A percentile compares a stretch with the other conserved stretches of the same genome.
These are phyloP conservation scores for Noctua fimbriata DNA, from an alignment of 2,888 invertebrate species.

Conservation along the genomic window DNA sequence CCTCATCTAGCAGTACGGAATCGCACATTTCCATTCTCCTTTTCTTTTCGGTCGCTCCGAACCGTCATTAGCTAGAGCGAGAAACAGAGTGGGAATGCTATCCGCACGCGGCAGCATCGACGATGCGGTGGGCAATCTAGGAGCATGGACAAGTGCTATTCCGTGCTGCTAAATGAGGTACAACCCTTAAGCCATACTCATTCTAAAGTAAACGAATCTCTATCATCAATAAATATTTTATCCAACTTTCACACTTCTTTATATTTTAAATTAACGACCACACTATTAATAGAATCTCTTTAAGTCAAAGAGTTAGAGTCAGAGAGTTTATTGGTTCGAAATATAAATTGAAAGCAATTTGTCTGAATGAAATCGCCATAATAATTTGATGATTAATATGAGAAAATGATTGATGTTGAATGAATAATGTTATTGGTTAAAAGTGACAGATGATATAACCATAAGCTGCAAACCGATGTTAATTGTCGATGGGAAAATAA, in stretches of 20 bases:
- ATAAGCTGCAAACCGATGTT: not conserved
- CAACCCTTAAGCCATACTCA: not conserved
- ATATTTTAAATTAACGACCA: conserved; percentile 18
- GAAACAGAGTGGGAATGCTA: too few species aligned
- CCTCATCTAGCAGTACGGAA: too few species aligned
- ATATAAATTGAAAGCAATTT: conserved; percentile 10
- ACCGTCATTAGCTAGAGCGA: too few species aligned
- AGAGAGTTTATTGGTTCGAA: conserved; percentile 13
- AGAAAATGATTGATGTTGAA: conserved; percentile 4
- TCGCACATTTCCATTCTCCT: too few species aligned
- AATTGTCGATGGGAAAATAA: not conserved
- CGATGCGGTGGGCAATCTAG: too few species aligned
- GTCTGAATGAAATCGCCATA: not conserved
- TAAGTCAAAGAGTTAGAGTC: not conserved
- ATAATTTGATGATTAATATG: not conserved
- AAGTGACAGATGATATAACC: not conserved
- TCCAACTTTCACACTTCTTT: conserved; percentile 25
- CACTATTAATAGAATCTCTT: conserved; percentile 5
- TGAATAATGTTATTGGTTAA: not conserved
- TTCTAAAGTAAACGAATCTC: not conserved
- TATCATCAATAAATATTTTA: conserved; percentile 12
- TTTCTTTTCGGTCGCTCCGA: too few species aligned
- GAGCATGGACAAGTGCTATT: too few species aligned
- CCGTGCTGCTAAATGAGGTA: too few species aligned
- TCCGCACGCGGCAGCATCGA: too few species aligned